Base-by-base conservation (phyloP, 2,113 vertebrate species). In the Hypanus sabinus region DNA sequence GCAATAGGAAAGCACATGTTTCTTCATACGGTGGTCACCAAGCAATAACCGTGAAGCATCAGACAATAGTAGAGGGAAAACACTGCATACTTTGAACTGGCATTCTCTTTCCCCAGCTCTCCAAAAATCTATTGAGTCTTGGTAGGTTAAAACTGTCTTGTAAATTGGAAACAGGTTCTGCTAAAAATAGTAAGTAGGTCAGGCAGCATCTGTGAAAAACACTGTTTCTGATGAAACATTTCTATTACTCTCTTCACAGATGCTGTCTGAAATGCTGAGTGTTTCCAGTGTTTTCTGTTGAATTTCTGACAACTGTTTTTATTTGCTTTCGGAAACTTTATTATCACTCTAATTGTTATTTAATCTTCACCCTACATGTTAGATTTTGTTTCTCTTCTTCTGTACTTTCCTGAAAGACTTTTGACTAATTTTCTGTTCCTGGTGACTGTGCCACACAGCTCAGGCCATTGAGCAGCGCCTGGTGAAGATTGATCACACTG, bases 401-500 rank as follows among this genome's bases (percentile, higher is more conserved):
- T 33, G 7, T 33, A 36, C 68, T 76, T 73, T 22, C 38, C 22
- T 70, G 24, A 20, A 38, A 75, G 70, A 30, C 3, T 55, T 6
- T 12, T 94, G 73, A 27, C 18, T 80, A 14, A 83, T 30, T 81
- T 18, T 22, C 22, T 73, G 57, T 3, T 90, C 18, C 55, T 65
- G 62, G 5, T 83, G 2, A 68, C 8, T 60, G 70, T 76, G 22
- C 68, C 33, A 24, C 95, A 36, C 96, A 99, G 99, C 98, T 94
- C 98, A 98, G 85, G 96, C 97, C 95, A 97, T 98, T 0, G 98
- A 99, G 96, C 97, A 97, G 95, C 95, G 99, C 12, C 97, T 99
- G 94, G 96, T 97, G 96, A 99, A 99, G 97, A 98, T 98, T 0
- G 99, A 99, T 95, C 99, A 99, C 96, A 98, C 98, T 0, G 98